Evolutionary conservation across 2,113 vertebrate species (phyloP).

Genomic region (Oxyruncus cristatus): DNA sequence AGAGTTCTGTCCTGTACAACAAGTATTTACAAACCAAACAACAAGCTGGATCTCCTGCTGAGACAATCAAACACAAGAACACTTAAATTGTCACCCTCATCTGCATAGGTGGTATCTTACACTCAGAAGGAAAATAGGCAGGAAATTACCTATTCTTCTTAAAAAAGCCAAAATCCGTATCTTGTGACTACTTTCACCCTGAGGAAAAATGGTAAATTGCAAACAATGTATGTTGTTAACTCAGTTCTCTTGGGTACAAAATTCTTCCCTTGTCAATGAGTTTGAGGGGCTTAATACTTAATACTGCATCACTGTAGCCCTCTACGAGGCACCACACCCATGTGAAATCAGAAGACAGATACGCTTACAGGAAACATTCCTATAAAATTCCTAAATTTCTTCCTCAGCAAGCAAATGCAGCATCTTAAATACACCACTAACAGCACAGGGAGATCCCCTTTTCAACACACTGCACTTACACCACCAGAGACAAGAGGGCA

Average conservation of each 20-base stretch:
- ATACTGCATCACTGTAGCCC: background rate
- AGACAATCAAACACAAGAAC: background rate
- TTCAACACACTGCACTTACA: background rate
- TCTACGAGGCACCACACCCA: background rate
- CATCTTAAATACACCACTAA: background rate
- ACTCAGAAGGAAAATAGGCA: background rate
- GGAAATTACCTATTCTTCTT: background rate
- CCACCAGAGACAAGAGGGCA: background rate
- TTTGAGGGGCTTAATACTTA: background rate
- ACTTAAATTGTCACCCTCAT: background rate
- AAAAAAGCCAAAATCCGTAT: background rate
- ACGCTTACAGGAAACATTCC: background rate
- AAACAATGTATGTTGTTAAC: background rate
- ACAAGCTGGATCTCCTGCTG: background rate
- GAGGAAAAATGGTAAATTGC: background rate
- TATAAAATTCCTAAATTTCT: too few species aligned
- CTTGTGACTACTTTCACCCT: background rate
- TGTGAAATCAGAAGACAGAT: background rate
- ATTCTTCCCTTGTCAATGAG: background rate
- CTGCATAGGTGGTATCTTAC: background rate
- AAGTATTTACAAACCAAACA: background rate
- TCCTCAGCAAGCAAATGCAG: background rate
- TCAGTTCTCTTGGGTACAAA: background rate
- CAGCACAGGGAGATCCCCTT: background rate
- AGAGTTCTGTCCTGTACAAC: background rate